phyloP scores from a whole-genome alignment of 35 echinoderm and acorn worm genomes.

The Heliocidaris erythrogramma region DNA sequence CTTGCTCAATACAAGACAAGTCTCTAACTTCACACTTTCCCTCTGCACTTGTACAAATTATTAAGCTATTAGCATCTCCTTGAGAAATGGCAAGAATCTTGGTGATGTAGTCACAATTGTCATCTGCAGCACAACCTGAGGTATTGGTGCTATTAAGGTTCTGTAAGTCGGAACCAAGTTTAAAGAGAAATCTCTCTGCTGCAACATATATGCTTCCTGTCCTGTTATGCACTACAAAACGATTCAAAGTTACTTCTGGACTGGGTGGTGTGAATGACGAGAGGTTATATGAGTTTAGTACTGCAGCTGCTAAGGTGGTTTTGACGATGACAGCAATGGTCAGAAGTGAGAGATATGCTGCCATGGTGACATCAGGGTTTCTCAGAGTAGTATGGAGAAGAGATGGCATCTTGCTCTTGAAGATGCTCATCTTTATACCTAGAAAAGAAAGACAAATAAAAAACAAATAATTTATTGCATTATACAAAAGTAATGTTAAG shows the following conservation, averaged over 20 bases:
- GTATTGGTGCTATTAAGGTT: not conserved
- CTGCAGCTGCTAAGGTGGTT: not conserved
- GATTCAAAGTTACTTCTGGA: not conserved
- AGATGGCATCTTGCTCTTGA: conserved; percentile 6
- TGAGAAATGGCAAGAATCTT: conserved; percentile 34
- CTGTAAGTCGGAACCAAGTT: not conserved
- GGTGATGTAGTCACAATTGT: not conserved
- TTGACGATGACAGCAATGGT: not conserved
- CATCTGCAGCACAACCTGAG: not conserved
- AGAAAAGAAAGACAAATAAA: not conserved
- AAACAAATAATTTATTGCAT: no score
- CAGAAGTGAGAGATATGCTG: not conserved
- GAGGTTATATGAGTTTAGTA: conserved; percentile 1
- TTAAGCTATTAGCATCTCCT: conserved; percentile 17
- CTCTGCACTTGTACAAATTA: not conserved
- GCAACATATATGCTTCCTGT: not conserved
- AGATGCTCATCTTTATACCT: conserved; percentile 8
- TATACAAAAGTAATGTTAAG: no score
- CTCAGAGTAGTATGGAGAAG: not conserved
- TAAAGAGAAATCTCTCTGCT: not conserved
- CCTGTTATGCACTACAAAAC: not conserved
- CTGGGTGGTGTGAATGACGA: not conserved
- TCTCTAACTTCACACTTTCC: conserved; percentile 6
- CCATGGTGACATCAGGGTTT: not conserved
- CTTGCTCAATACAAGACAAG: not conserved